A percentile compares a stretch with the other conserved stretches of the same genome.
Conservation (phyloP, 2,888 invertebrate genomes). For the Carabus problematicus region DNA sequence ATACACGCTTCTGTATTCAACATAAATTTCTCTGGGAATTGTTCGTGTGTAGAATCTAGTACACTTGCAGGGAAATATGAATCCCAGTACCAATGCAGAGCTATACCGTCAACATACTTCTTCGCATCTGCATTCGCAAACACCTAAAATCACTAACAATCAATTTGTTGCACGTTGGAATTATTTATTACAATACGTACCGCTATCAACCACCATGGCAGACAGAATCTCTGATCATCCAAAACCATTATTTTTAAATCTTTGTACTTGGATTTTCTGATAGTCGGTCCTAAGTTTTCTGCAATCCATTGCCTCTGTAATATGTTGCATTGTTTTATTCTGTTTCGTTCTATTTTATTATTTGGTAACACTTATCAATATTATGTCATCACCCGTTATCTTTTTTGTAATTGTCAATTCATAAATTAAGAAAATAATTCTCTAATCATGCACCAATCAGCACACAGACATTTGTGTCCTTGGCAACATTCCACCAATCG, state of each 20-base stretch:
- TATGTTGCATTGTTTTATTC: background rate
- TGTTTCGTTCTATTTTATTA: too few species aligned
- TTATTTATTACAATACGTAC: conserved; percentile 60
- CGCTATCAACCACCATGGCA: conserved; percentile 70
- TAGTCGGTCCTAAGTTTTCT: conserved; percentile 76
- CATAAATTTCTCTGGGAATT: conserved; percentile 73
- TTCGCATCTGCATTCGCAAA: conserved; percentile 54
- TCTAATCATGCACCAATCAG: background rate
- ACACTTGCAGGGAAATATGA: conserved; percentile 61
- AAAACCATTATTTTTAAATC: conserved; percentile 73
- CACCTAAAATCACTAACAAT: conserved; percentile 48
- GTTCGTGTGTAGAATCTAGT: conserved; percentile 66
- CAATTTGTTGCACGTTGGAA: background rate
- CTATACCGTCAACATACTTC: conserved; percentile 75
- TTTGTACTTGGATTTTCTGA: conserved; percentile 63
- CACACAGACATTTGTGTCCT: too few species aligned
- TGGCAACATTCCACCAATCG: too few species aligned
- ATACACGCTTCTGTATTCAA: conserved; percentile 83
- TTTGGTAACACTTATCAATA: too few species aligned
- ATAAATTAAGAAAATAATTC: background rate
- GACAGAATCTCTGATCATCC: conserved; percentile 75
- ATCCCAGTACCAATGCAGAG: conserved; percentile 86
- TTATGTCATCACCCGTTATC: too few species aligned
- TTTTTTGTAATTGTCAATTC: too few species aligned
- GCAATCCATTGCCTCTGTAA: conserved; percentile 72